Evolutionary conservation across 1,140 invertebrate genomes (phyloP), one percentile per base, ranked within the genome.

Genomic region (Onthophagus taurus): DNA sequence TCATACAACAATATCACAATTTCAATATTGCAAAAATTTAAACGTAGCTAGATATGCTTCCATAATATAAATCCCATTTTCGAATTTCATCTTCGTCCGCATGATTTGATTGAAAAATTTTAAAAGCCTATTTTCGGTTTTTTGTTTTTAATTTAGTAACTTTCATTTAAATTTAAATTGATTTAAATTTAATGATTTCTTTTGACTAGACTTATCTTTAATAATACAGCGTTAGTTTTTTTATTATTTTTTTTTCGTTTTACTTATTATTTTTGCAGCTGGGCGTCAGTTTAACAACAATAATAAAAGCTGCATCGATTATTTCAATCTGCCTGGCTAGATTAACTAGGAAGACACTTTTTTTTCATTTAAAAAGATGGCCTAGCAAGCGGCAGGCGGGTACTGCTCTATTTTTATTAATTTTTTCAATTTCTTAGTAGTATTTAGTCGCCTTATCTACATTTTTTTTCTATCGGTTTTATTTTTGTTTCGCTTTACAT

Each of bases 1-100:
- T 63, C 57, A 60, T 61, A 58, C 55, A 59, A 60, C 55, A 58
- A 64, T 63, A 64, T 64, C 61, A 64, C 61, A 64, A 64, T 60
- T 61, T 60, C 47, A 60, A 62, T 64, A 64, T 64, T 64, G 61
- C 60, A 64, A 61, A 61, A 60, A 59, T 57, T 59, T 54, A 44
- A 50, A 45, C 49, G 47, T 52, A 54, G 54, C 59, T 58, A 61
- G 59, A 59, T 61, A 61, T 61, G 59, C 57, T 54, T 58, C 48
- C 51, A 57, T 55, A 47, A 47, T 39, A 45, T 47, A 43, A 20
- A 6, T 6, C n/a, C n/a, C n/a, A 37, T 37, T 34, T 37, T 37
- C 24, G 20, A 37, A 37, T 37, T 12, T 18, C 17, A 37, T 37
- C 35, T 37, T 37, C n/a, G n/a, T n/a, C n/a, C n/a, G n/a, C n/a